A percentile compares a stretch with the other conserved stretches of the same genome.
Evolutionary conservation across 2,113 vertebrate species (phyloP).

Genomic region (Noctilio leporinus): DNA sequence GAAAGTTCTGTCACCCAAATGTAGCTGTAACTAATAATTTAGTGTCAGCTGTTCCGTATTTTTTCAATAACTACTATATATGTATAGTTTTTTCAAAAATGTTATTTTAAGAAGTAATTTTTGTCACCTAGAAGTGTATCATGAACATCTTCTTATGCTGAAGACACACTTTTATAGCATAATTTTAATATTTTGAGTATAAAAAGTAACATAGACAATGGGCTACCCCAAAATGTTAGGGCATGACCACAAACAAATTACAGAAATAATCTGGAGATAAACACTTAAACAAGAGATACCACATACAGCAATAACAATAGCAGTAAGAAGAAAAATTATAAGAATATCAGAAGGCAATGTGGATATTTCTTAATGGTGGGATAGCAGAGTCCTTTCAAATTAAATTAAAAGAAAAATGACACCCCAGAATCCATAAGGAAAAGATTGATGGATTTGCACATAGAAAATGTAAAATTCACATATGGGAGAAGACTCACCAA

Average conservation of each 20-base stretch:
- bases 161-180: not conserved
- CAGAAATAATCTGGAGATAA: not conserved
- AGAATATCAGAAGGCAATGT: fast-evolving
- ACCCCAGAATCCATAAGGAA: not conserved
- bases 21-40: not conserved
- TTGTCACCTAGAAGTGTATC: not conserved
- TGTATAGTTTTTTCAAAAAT: not conserved
- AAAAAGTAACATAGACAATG: not conserved
- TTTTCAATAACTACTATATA: not conserved
- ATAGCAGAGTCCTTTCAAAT: not conserved
- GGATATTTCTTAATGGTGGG: not conserved
- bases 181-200: not conserved
- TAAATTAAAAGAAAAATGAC: not conserved
- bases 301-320: fast-evolving
- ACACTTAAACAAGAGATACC: not conserved
- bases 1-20: not conserved
- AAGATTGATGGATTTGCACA: not conserved
- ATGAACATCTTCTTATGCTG: not conserved
- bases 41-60: not conserved
- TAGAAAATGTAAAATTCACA: not conserved
- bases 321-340: not conserved
- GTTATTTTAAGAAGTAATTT: not conserved
- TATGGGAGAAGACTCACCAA: not conserved
- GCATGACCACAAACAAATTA: not conserved
- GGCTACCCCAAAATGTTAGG: not conserved